Conservation (phyloP, 2,797 vertebrate genomes). For the Pelodytes ibericus region DNA sequence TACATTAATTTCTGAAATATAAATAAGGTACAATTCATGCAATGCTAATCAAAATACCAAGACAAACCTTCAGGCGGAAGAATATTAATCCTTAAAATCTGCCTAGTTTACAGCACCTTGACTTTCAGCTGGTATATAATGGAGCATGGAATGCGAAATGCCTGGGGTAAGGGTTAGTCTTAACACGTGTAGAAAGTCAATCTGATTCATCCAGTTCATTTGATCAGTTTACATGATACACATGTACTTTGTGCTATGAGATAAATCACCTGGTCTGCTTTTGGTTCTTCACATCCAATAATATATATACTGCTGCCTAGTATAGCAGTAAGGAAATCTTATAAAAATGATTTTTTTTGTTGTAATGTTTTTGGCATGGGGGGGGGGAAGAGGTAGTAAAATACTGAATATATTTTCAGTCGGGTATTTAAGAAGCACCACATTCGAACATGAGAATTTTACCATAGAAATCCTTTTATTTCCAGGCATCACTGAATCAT, state of each 20-base stretch:
- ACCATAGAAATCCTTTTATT: no score
- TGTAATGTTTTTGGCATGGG: no score
- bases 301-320: no score
- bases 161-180: background rate
- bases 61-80: background rate
- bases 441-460: no score
- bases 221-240: background rate
- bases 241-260: background rate
- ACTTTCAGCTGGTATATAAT: conserved; percentile 15
- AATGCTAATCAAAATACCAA: background rate
- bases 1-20: background rate
- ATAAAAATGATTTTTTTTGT: no score
- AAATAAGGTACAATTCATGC: background rate
- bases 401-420: no score
- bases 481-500: no score
- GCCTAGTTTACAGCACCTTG: accelerated
- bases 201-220: background rate
- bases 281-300: background rate
- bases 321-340: no score
- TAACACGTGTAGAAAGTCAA: background rate
- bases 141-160: background rate
- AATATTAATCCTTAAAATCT: conserved; percentile 7
- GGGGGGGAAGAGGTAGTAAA: no score
- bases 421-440: background rate
- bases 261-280: background rate